phyloP scores from a whole-genome alignment of 2,888 invertebrate species.

The Sminthurinus aureus region DNA sequence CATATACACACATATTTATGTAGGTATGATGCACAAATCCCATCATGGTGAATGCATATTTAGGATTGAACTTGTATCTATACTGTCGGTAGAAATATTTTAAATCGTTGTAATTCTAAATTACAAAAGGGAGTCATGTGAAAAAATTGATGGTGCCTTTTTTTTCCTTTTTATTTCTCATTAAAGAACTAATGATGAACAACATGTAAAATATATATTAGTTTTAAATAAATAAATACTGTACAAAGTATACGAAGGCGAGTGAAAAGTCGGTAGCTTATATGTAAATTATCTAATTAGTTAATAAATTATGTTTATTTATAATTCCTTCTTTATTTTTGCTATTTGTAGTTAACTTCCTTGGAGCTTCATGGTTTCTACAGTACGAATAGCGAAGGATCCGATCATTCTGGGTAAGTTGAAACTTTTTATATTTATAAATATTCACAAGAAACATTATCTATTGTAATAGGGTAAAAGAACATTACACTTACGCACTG shows the following conservation, averaged over 20 bases:
- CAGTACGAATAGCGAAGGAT: slow-evolving; percentile 63
- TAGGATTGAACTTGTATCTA: too few relatives aligned
- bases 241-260: not conserved
- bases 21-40: too few relatives aligned
- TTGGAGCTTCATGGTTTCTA: slow-evolving; percentile 86
- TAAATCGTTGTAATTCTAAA: too few relatives aligned
- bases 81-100: too few relatives aligned
- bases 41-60: too few relatives aligned
- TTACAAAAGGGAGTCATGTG: too few relatives aligned
- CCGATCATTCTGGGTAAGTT: slow-evolving; percentile 71
- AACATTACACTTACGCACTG: not conserved
- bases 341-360: slow-evolving; percentile 68
- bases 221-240: not conserved
- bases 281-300: not conserved
- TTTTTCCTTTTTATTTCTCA: too few relatives aligned
- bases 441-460: not conserved
- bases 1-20: not conserved
- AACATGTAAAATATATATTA: not conserved
- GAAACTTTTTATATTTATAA: not conserved
- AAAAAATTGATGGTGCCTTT: too few relatives aligned
- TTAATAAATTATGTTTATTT: not conserved
- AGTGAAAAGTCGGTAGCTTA: too few relatives aligned
- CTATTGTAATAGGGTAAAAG: too few relatives aligned
- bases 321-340: slow-evolving; percentile 20
- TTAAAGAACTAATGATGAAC: too few relatives aligned